Conservation (phyloP, 2,797 vertebrate genomes). For the Mergus octosetaceus region DNA sequence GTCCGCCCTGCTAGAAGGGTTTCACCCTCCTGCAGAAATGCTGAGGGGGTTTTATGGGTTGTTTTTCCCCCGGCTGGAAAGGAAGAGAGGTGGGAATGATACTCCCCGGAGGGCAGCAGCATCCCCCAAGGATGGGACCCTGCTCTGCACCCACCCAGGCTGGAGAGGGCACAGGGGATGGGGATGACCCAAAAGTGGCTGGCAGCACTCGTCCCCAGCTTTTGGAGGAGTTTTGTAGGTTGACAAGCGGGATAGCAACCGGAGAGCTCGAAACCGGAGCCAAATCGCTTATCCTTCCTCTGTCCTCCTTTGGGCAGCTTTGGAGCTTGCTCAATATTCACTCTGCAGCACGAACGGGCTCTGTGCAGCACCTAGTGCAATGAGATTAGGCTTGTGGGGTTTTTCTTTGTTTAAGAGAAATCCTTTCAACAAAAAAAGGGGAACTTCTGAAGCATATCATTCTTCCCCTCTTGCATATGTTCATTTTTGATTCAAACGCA, state of each 20-base stretch:
- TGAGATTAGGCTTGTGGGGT: background rate
- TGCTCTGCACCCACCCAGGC: background rate
- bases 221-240: background rate
- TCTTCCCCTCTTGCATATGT: conserved; percentile 40
- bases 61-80: background rate
- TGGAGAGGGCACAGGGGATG: background rate
- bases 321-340: background rate
- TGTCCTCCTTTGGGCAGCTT: conserved; percentile 4
- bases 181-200: background rate
- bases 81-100: background rate
- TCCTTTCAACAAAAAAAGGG: background rate
- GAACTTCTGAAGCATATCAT: conserved; percentile 25
- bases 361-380: background rate
- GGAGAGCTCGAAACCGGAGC: background rate
- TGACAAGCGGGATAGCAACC: accelerated
- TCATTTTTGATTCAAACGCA: conserved; percentile 48
- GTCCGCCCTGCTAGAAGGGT: background rate
- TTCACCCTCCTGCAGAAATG: background rate
- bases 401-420: conserved; percentile 26
- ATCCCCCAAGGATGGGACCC: background rate
- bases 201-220: accelerated
- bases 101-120: background rate
- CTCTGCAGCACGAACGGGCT: background rate
- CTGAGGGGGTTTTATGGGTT: background rate
- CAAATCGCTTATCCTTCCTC: background rate